Percentiles rank a stretch among this genome's conserved stretches.
Conservation (phyloP, 2,888 invertebrate species). For the Oxytorus armatus region DNA sequence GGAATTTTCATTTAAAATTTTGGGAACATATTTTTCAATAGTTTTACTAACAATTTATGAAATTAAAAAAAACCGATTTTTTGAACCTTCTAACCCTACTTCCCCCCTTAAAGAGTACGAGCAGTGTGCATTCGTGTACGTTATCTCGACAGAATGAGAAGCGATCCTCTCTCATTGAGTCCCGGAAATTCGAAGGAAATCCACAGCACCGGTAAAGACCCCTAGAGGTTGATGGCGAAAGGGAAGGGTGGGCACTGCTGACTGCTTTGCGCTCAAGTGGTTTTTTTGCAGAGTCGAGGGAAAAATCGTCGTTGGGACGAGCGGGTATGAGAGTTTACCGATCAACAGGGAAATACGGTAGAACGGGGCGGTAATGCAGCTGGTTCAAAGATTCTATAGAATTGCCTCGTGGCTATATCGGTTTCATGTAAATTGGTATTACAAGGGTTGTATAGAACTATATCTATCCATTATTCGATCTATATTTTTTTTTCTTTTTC, state of each 20-base stretch:
- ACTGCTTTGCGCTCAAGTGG: slow-evolving; percentile 33
- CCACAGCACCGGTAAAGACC: slow-evolving; percentile 40
- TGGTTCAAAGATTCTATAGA: slow-evolving; percentile 34
- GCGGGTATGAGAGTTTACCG: slow-evolving; percentile 13
- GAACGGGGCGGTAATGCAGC: slow-evolving; percentile 22
- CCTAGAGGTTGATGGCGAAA: neutral
- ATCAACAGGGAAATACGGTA: slow-evolving; percentile 40
- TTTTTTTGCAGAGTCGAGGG: slow-evolving; percentile 41
- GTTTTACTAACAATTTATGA: no score
- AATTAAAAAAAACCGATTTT: no score
- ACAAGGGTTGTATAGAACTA: neutral
- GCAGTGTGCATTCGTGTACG: slow-evolving; percentile 24
- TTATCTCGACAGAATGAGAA: slow-evolving; percentile 26
- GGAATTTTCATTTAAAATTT: no score
- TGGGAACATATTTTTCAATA: no score
- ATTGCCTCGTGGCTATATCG: slow-evolving; percentile 34
- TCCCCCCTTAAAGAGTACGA: no score
- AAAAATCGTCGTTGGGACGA: slow-evolving; percentile 23
- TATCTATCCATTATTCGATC: no score
- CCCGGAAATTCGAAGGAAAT: slow-evolving; percentile 46
- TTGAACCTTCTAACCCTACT: no score
- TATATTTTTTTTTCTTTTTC: neutral
- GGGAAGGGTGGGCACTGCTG: slow-evolving; percentile 6
- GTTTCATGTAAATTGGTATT: slow-evolving; percentile 46
- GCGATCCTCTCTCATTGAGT: slow-evolving; percentile 35